Evolutionary conservation across 2,113 vertebrate genomes (phyloP).

Genomic region (Macrotus californicus): DNA sequence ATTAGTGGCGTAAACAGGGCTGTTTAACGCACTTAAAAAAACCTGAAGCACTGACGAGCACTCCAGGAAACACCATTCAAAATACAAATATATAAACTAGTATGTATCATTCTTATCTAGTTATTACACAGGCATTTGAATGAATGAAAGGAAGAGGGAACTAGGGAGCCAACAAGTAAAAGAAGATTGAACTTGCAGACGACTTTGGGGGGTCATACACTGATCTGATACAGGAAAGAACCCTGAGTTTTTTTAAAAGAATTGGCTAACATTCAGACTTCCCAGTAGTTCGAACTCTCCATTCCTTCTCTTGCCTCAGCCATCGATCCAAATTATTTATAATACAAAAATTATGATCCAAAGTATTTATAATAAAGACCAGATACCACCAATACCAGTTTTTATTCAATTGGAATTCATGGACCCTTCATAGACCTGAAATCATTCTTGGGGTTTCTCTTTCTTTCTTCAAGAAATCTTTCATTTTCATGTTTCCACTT

Average conservation of each 20-base stretch:
- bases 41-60: slow-evolving; percentile 8
- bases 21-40: background rate
- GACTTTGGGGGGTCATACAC: background rate
- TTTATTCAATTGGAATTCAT: background rate
- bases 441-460: background rate
- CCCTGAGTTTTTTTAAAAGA: background rate
- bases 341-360: background rate
- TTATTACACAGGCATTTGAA: slow-evolving; percentile 8
- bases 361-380: background rate
- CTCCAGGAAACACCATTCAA: background rate
- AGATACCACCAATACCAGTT: background rate
- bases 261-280: background rate
- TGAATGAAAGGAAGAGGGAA: slow-evolving; percentile 12
- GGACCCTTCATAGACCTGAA: background rate
- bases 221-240: slow-evolving; percentile 10
- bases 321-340: background rate
- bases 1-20: background rate
- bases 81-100: slow-evolving; percentile 23
- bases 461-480: background rate
- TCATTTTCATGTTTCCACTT: background rate
- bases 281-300: background rate
- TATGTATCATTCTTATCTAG: background rate
- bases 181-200: background rate
- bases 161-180: background rate
- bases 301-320: background rate